These are phyloP conservation scores for Botia kubotai DNA, from an alignment of 2,797 vertebrate species.

Conservation along the genomic window DNA sequence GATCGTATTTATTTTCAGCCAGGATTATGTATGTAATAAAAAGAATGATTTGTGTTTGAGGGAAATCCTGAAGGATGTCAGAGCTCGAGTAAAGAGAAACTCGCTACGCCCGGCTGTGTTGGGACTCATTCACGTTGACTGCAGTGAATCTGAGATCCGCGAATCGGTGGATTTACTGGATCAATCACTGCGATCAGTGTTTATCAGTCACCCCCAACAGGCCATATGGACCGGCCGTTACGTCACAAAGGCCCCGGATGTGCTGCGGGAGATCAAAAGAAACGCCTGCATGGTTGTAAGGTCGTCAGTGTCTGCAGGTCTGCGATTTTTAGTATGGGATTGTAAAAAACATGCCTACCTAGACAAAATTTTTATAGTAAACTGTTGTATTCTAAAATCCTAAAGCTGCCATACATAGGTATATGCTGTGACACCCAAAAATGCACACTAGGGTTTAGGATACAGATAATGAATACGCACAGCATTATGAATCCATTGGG, in stretches of 20 bases:
- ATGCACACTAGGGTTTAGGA: too few species aligned
- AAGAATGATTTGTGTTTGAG: slow-evolving; percentile 62
- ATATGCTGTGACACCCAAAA: too few species aligned
- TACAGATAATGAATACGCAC: too few species aligned
- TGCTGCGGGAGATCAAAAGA: not conserved
- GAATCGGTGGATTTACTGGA: slow-evolving; percentile 70
- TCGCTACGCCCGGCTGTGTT: slow-evolving; percentile 70
- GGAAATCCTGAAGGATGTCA: slow-evolving; percentile 80
- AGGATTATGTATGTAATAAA: slow-evolving; percentile 64
- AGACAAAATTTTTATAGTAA: too few species aligned
- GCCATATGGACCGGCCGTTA: slow-evolving; percentile 77
- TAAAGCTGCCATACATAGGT: too few species aligned
- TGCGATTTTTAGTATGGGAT: not conserved
- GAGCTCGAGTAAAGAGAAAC: slow-evolving; percentile 68
- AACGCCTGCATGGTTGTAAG: not conserved
- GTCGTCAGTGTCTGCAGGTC: not conserved
- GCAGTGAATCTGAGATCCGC: slow-evolving; percentile 63
- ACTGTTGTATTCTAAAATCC: too few species aligned
- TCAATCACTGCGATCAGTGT: slow-evolving; percentile 71
- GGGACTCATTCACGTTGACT: slow-evolving; percentile 71
- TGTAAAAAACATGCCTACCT: not conserved
- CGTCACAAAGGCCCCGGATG: slow-evolving; percentile 65
- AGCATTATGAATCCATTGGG: too few species aligned
- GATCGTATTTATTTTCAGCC: slow-evolving; percentile 77
- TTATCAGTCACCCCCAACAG: slow-evolving; percentile 70